Evolutionary conservation across 2,113 vertebrate genomes (phyloP).

Genomic region (Prinia subflava): DNA sequence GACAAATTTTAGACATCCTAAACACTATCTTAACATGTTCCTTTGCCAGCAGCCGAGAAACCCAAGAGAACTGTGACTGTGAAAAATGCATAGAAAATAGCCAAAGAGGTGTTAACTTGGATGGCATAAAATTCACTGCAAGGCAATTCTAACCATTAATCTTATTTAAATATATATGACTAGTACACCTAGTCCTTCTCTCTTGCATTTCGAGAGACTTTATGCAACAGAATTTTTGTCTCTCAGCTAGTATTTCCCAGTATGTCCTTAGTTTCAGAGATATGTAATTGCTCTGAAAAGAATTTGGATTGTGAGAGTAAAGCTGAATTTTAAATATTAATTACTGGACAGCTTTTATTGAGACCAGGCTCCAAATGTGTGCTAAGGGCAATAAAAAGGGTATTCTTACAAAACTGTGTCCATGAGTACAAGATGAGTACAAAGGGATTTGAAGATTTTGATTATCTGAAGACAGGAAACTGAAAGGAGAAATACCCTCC

Average conservation of each 20-base stretch:
- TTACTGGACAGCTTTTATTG: not conserved
- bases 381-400: not conserved
- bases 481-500: not conserved
- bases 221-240: not conserved
- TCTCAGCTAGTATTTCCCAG: not conserved
- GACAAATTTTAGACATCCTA: not conserved
- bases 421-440: not conserved
- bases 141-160: not conserved
- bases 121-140: not conserved
- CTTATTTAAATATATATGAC: not conserved
- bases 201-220: not conserved
- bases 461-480: not conserved
- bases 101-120: not conserved
- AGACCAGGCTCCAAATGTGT: not conserved
- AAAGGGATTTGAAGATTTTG: not conserved
- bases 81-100: not conserved
- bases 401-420: not conserved
- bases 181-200: not conserved
- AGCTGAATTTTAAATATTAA: not conserved
- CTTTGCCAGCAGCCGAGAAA: not conserved
- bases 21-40: not conserved
- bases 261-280: not conserved
- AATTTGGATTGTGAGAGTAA: not conserved
- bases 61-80: not conserved
- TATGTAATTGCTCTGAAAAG: not conserved